These are phyloP conservation scores for Drosophila virilis DNA, from an alignment of 1,140 invertebrate genomes.

Conservation along the genomic window DNA sequence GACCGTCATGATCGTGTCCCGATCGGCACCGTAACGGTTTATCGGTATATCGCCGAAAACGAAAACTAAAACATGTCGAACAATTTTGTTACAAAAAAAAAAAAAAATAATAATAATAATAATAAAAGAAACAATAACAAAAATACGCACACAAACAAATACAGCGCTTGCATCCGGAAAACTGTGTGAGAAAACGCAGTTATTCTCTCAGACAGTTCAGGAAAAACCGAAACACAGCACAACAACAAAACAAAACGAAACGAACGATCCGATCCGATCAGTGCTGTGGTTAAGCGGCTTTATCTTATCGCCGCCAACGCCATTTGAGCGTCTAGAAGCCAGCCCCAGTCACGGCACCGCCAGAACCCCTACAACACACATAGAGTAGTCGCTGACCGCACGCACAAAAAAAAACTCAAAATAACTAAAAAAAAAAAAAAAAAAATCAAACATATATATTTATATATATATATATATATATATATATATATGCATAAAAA, in stretches of 20 bases:
- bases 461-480: no score
- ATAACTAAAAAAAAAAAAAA: neutral
- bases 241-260: slow-evolving; percentile 14
- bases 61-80: neutral
- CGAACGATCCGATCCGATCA: slow-evolving; percentile 21
- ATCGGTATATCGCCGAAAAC: slow-evolving; percentile 20
- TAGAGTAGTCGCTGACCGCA: slow-evolving; percentile 17
- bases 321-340: slow-evolving; percentile 6
- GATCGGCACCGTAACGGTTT: slow-evolving; percentile 9
- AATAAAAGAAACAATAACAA: slow-evolving; percentile 3
- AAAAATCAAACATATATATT: neutral
- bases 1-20: slow-evolving; percentile 8
- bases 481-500: neutral
- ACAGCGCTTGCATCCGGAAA: slow-evolving; percentile 17
- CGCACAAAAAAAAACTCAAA: slow-evolving; percentile 6
- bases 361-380: slow-evolving; percentile 13
- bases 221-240: slow-evolving; percentile 13
- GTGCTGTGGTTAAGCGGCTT: slow-evolving; percentile 31
- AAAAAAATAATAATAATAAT: neutral
- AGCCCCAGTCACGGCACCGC: slow-evolving; percentile 14
- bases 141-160: neutral
- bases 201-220: neutral
- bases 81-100: neutral
- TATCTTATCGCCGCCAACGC: slow-evolving; percentile 40
- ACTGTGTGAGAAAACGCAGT: slow-evolving; percentile 3